Evolutionary conservation across 1,140 invertebrate species (phyloP), one percentile per base, ranked within the genome.

Genomic region (Cephus cinctus): DNA sequence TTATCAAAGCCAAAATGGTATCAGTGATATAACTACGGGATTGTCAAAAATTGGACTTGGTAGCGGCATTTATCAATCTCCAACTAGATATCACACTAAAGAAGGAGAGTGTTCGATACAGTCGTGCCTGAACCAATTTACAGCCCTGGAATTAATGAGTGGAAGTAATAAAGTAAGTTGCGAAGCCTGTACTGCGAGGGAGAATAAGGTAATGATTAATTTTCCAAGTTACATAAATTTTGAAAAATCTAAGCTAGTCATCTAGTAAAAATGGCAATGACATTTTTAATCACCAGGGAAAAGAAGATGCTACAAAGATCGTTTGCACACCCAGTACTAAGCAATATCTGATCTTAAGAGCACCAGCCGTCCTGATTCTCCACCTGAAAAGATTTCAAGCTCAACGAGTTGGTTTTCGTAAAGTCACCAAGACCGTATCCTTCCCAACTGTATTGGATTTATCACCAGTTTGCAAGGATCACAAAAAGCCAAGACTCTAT

Each of bases 121-220:
- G 61, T 93, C 90, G 0, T 96, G 92, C 67, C 81, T 98, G 4
- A 89, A 89, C 60, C 90, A 94, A 73, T 98, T 98, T 70, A 97
- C 94, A 0, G 83, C 86, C 1, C 79, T 88, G 14, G 95, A 98
- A 71, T 71, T 94, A 3, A 83, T 98, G 73, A 89, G 85, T 2
- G 94, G 90, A 8, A 88, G 85, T 61, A 98, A 98, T 73, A 94
- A 93, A 77, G 93, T 97, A 54, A 84, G 87, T 21, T 98, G 96
- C 72, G 89, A 94, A 56, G 82, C 83, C 32, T 98, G 96, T 69
- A 96, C 92, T 4, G 84, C 86, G 52, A 71, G 81, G n/a, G 71
- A 80, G 36, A 86, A 85, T 52, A 74, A 77, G 69, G 76, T 78
- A 68, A 52, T 47, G 25, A 5, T 42, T n/a, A 40, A n/a, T 18